These are phyloP conservation scores for Idaea straminata DNA, from an alignment of 2,888 invertebrate species.

Conservation along the genomic window DNA sequence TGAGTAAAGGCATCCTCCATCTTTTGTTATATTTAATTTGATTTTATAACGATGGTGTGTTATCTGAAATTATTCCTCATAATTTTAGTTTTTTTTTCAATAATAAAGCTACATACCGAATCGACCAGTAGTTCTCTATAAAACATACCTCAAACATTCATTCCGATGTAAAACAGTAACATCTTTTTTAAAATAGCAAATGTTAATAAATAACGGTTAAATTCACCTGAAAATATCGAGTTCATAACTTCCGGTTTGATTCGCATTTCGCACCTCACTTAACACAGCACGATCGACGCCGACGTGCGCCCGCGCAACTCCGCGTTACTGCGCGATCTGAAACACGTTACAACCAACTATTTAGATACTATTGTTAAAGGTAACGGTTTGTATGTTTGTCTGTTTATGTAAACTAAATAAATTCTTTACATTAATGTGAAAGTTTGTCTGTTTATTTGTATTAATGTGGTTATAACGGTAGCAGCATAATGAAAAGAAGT, in stretches of 20 bases:
- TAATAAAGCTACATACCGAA: too few relatives aligned
- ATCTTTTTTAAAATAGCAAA: neutral
- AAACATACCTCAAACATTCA: neutral
- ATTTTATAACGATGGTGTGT: too few relatives aligned
- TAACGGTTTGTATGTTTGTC: neutral
- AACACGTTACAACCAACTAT: neutral
- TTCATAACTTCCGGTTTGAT: neutral
- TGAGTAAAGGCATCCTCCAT: too few relatives aligned
- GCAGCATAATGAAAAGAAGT: too few relatives aligned
- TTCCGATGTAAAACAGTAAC: too few relatives aligned
- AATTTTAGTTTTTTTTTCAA: too few relatives aligned
- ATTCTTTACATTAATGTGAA: too few relatives aligned
- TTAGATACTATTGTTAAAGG: neutral
- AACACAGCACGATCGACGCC: neutral
- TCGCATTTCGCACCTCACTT: neutral
- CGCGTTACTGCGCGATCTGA: neutral
- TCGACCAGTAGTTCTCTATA: neutral
- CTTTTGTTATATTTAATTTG: too few relatives aligned
- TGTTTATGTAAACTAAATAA: neutral
- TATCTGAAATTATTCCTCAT: too few relatives aligned
- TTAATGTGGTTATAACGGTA: too few relatives aligned
- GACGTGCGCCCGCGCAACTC: neutral
- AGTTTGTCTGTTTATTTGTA: too few relatives aligned
- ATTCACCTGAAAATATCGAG: neutral
- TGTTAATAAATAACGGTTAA: neutral